phyloP scores from a whole-genome alignment of 1,140 invertebrate genomes.

The Bradysia coprophila region DNA sequence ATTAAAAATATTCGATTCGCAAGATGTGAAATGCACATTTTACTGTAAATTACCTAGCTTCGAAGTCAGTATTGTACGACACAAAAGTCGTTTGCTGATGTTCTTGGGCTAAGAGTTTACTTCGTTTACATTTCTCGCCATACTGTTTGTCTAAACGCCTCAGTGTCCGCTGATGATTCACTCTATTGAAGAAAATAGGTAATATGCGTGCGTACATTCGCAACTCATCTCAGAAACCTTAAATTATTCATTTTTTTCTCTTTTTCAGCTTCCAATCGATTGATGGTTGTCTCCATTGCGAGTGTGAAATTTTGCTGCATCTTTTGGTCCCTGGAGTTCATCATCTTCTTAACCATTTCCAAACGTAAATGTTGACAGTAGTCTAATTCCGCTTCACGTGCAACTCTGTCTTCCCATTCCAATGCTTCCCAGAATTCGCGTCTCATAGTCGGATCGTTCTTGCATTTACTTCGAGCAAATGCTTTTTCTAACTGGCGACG shows the following conservation, averaged over 20 bases:
- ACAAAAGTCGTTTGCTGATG: constrained; percentile 25
- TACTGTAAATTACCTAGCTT: constrained; percentile 6
- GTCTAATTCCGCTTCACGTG: constrained; percentile 31
- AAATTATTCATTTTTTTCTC: constrained; percentile 22
- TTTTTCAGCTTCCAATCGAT: constrained; percentile 20
- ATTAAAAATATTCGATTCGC: background rate
- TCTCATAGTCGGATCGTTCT: background rate
- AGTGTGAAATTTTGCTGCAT: constrained; percentile 19
- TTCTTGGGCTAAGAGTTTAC: constrained; percentile 20
- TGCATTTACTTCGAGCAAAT: background rate
- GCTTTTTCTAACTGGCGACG: constrained; percentile 14
- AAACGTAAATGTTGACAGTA: constrained; percentile 33
- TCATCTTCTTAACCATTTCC: constrained; percentile 28
- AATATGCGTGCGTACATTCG: background rate
- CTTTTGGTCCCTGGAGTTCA: constrained; percentile 17
- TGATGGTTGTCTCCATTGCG: constrained; percentile 22
- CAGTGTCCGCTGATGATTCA: background rate
- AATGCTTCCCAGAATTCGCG: constrained; percentile 16
- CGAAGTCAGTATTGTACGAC: constrained; percentile 11
- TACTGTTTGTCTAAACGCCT: background rate
- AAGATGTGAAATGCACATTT: background rate
- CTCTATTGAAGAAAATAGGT: background rate
- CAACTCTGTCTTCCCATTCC: constrained; percentile 21
- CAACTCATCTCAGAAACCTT: constrained; percentile 3
- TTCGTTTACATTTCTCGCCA: background rate